Evolutionary conservation across 2,888 invertebrate genomes (phyloP), one percentile per base, ranked within the genome.

Genomic region (Agrotis clavis): DNA sequence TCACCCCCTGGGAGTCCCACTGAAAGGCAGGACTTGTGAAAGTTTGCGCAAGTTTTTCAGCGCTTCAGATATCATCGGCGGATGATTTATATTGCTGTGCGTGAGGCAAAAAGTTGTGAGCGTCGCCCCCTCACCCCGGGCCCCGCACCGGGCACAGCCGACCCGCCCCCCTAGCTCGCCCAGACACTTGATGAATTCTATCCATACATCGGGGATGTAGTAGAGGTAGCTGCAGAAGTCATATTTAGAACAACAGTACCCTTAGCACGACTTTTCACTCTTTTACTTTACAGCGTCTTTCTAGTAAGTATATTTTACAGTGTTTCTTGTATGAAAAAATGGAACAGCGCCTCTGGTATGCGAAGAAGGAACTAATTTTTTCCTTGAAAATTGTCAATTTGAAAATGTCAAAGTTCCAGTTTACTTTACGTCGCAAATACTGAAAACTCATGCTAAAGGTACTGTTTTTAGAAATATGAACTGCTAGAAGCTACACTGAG

Each of bases 81-180:
- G 77, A 81, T 87, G 87, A 87, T 87, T 87, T 87, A 87, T 87
- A 82, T 85, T 76, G 81, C 82, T 84, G 84, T 86, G 87, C 86
- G 86, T 87, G 77, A 62, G 76, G 86, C 83, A 83, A 84, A 87
- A 87, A 87, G 59, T 87, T 85, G 60, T 59, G 67, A 77, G 77
- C 70, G 25, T 41, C 21, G 21, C 35, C 62, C 54, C 19, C 50
- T 47, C 53, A 16, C n/a, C 50, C 47, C 60, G 2, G 14, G 6
- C n/a, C 60, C 45, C 54, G 48, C 19, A 3, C 47, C 41, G 19
- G 25, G 9, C 64, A 18, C 19, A 1, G 7, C 48, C 45, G 9
- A 25, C 16, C 54, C 35, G 18, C 14, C 7, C 47, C 64, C 77
- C 47, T 16, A 48, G 51, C 65, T 50, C n/a, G 53, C 47, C 54